phyloP scores from a whole-genome alignment of 1,140 invertebrate species.

The Nasonia giraulti region DNA sequence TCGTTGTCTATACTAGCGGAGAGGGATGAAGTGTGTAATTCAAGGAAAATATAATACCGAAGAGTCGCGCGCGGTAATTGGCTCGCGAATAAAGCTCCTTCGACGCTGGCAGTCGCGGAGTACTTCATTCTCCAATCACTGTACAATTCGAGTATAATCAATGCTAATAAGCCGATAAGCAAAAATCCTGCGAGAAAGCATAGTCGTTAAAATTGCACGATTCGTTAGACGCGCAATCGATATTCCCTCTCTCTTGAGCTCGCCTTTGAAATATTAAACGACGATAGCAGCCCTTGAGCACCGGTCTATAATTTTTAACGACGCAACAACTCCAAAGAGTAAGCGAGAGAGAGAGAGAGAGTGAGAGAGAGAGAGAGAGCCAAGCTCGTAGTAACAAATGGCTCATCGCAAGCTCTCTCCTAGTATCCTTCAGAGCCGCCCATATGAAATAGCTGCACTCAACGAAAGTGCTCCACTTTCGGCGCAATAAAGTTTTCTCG shows the following conservation, averaged over 20 bases:
- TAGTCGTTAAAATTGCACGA: neutral
- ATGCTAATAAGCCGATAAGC: neutral
- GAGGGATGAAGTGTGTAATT: neutral
- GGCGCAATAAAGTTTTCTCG: slow-evolving; percentile 30
- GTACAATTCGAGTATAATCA: neutral
- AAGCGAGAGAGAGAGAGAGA: neutral
- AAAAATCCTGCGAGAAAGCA: neutral
- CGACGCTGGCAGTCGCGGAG: neutral
- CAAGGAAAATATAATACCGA: neutral
- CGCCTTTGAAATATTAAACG: neutral
- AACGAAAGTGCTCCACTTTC: slow-evolving; percentile 38
- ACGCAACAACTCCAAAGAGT: neutral
- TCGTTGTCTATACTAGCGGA: neutral
- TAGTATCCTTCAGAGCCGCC: neutral
- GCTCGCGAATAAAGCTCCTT: neutral
- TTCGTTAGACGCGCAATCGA: neutral
- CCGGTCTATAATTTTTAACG: neutral
- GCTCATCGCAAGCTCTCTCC: neutral
- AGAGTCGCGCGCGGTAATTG: neutral
- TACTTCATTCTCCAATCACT: neutral
- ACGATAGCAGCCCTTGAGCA: neutral
- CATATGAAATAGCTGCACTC: slow-evolving; percentile 37
- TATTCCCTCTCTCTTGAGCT: neutral
- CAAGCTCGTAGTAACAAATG: neutral
- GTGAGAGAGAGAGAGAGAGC: neutral